Percentiles rank a stretch among this genome's conserved stretches.
Evolutionary conservation across 1,140 invertebrate genomes (phyloP).

Genomic region (Caerostris darwini): DNA sequence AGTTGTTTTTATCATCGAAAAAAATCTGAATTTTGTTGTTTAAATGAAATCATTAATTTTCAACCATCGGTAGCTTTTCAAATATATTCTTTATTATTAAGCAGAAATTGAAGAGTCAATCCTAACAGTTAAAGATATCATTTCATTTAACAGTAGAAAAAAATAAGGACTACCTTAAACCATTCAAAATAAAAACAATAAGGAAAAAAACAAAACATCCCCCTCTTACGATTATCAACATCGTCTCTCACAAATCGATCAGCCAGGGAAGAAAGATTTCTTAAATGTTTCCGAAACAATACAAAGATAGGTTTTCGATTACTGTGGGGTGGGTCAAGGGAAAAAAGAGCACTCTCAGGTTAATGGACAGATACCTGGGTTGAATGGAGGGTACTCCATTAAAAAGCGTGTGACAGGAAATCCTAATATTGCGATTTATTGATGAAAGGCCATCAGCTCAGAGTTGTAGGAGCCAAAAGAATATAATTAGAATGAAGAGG

Average conservation of each 20-base stretch:
- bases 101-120: no score
- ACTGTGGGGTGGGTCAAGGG: conserved; percentile 13
- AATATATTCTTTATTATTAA: no score
- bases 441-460: conserved; percentile 1
- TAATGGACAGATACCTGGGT: not conserved
- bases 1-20: no score
- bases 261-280: not conserved
- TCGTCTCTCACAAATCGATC: not conserved
- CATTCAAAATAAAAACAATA: no score
- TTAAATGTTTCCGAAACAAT: conserved; percentile 38
- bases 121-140: no score
- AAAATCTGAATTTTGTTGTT: no score
- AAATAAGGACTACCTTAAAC: no score
- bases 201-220: not conserved
- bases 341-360: not conserved
- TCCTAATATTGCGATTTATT: conserved; percentile 6
- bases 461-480: not conserved
- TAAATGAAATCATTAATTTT: no score
- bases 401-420: conserved; percentile 44
- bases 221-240: not conserved
- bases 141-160: no score
- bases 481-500: not conserved
- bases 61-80: no score
- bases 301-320: conserved; percentile 47
- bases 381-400: not conserved